Conservation (phyloP, 2,797 vertebrate genomes). For the Salarias fasciatus region DNA sequence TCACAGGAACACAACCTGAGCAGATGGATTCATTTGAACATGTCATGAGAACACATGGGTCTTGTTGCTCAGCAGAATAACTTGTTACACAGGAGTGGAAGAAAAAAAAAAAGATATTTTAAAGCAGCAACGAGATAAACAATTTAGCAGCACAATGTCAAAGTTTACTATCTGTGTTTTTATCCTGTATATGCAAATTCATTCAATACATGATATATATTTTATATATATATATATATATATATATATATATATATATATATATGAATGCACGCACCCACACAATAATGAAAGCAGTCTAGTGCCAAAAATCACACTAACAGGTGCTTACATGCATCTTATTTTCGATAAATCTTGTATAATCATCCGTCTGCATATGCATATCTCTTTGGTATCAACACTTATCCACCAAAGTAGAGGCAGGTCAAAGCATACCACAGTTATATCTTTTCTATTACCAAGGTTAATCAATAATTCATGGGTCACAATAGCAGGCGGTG, state of each 20-base stretch:
- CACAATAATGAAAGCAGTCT: constrained; percentile 8
- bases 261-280: too few species aligned
- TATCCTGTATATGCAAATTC: constrained; percentile 9
- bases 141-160: constrained; percentile 15
- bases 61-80: constrained; percentile 72
- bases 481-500: constrained; percentile 79
- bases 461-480: constrained; percentile 85
- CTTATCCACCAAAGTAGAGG: constrained; percentile 64
- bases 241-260: too few species aligned
- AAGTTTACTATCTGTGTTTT: constrained; percentile 29
- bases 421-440: constrained; percentile 76
- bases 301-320: constrained; percentile 13
- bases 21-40: constrained; percentile 82
- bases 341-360: constrained; percentile 49
- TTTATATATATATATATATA: too few species aligned
- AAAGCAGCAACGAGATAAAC: constrained; percentile 47
- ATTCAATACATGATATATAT: neutral
- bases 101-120: constrained; percentile 55
- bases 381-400: constrained; percentile 70
- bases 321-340: constrained; percentile 18
- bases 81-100: constrained; percentile 58
- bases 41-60: constrained; percentile 77
- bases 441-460: constrained; percentile 85
- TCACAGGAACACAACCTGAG: constrained; percentile 75
- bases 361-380: constrained; percentile 61